Percentiles rank a stretch among this genome's conserved stretches.
phyloP scores from a whole-genome alignment of 2,113 vertebrate species.

The Brachyhypopomus gauderio region DNA sequence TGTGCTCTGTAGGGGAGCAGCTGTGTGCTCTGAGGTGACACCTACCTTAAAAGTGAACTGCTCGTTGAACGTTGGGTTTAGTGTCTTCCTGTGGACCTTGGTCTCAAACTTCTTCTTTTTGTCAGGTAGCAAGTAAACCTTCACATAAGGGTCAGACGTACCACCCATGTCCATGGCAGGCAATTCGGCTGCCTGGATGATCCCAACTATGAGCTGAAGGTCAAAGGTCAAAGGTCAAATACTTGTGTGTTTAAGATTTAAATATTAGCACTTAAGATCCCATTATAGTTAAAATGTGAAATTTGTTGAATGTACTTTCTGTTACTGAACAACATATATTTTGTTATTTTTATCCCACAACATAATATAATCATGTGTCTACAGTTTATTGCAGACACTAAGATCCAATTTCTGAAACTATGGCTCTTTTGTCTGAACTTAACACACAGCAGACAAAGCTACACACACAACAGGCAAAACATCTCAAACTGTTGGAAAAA shows the following conservation, averaged over 20 bases:
- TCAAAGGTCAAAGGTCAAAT: constrained; percentile 12
- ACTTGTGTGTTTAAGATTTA: background rate
- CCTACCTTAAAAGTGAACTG: constrained; percentile 89
- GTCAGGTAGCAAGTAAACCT: constrained; percentile 88
- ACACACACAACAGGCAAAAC: too few species aligned
- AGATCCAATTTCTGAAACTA: too few species aligned
- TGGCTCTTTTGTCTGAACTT: too few species aligned
- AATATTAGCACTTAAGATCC: background rate
- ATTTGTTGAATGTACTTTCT: too few species aligned
- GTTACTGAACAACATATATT: too few species aligned
- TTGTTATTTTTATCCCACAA: too few species aligned
- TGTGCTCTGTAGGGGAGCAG: background rate
- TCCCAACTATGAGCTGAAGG: constrained; percentile 78
- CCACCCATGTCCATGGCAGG: constrained; percentile 91
- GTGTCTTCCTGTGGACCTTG: constrained; percentile 90
- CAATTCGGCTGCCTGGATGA: constrained; percentile 86
- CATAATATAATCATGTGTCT: too few species aligned
- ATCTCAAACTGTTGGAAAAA: too few species aligned
- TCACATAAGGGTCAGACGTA: constrained; percentile 89
- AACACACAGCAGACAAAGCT: too few species aligned
- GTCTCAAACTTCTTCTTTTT: constrained; percentile 92
- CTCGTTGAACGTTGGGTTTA: constrained; percentile 88
- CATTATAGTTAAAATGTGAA: too few species aligned
- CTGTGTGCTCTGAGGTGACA: background rate
- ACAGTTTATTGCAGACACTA: too few species aligned